phyloP scores from a whole-genome alignment of 2,113 vertebrate species.

The Oceanodroma tethys region DNA sequence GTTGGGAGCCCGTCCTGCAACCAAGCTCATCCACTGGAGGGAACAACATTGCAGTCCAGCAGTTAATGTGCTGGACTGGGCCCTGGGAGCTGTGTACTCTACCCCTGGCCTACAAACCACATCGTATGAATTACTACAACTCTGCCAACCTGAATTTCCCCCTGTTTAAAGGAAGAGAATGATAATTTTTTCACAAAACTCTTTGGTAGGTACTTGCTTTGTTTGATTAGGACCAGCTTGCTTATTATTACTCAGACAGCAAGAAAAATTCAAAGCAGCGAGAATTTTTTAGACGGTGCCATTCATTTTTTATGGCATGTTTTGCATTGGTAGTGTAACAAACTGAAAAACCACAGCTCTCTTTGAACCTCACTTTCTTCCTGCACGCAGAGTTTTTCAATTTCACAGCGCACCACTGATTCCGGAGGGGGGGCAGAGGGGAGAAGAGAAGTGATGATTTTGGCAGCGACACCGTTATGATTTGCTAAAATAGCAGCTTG shows the following conservation, averaged over 20 bases:
- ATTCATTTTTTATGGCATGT: constrained; percentile 60
- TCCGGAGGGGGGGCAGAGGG: not conserved
- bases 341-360: constrained; percentile 28
- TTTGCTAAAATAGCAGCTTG: constrained; percentile 71
- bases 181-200: not conserved
- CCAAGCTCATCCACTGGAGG: not conserved
- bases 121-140: not conserved
- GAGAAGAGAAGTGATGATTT: constrained; percentile 57
- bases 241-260: not conserved
- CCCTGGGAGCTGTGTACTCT: not conserved
- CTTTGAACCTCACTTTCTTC: constrained; percentile 65
- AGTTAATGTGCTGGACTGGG: not conserved
- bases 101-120: not conserved
- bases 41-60: not conserved
- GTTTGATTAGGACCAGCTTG: not conserved
- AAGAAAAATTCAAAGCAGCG: not conserved
- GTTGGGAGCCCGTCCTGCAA: not conserved
- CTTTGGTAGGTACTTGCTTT: not conserved
- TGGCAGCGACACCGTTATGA: constrained; percentile 56
- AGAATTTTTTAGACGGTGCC: not conserved
- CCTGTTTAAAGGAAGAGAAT: not conserved
- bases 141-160: not conserved
- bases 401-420: constrained; percentile 43
- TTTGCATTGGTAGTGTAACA: constrained; percentile 19
- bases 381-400: constrained; percentile 23